These are phyloP conservation scores for Ostrea edulis DNA, from an alignment of 1,140 invertebrate species.

Conservation along the genomic window DNA sequence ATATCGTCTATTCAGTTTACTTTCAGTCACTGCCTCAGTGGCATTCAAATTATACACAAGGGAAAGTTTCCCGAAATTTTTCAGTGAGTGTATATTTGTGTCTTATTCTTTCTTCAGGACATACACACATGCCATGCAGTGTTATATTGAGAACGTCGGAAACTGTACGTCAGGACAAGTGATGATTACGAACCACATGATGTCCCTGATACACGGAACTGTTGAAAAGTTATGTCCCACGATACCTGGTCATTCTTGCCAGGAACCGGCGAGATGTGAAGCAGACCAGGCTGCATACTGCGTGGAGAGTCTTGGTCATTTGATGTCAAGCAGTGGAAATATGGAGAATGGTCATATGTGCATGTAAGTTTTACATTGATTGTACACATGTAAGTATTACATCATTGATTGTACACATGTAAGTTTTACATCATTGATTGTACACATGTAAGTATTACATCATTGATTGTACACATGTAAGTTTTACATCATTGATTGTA, in stretches of 20 bases:
- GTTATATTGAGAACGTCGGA: constrained; percentile 3
- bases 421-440: too few species aligned
- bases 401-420: too few species aligned
- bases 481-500: too few species aligned
- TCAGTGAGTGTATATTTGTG: neutral
- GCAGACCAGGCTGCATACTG: constrained; percentile 27
- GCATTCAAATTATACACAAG: too few species aligned
- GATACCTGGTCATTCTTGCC: constrained; percentile 36
- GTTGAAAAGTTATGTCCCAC: constrained; percentile 22
- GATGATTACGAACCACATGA: neutral
- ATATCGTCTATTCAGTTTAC: neutral
- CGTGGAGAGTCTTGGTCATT: neutral
- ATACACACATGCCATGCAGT: constrained; percentile 43
- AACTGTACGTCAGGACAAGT: neutral
- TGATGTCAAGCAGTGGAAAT: neutral
- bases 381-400: neutral
- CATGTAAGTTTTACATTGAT: constrained; percentile 31
- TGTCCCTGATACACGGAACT: neutral
- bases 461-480: too few species aligned
- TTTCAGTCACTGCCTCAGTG: too few species aligned
- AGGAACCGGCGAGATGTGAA: constrained; percentile 31
- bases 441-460: too few species aligned
- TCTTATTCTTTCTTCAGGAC: constrained; percentile 23
- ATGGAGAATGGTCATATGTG: constrained; percentile 41
- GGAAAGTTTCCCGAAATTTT: too few species aligned